Conservation (phyloP, 2,888 invertebrate genomes). For the Dryomyza anilis region DNA sequence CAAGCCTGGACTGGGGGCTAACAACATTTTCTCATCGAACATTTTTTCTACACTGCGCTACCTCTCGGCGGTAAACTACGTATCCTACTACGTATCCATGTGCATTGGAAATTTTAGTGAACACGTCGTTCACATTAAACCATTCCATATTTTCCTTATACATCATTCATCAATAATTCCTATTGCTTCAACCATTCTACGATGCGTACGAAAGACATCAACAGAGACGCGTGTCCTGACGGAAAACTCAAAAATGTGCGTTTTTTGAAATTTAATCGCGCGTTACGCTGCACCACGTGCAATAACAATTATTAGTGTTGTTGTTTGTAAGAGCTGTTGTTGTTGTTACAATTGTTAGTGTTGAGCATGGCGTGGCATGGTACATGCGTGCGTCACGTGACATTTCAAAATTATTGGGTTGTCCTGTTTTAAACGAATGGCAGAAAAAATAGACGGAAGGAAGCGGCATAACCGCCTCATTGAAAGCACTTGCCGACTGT, state of each 20-base stretch:
- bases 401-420: neutral
- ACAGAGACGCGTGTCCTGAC: neutral
- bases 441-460: too few relatives aligned
- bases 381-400: constrained; percentile 20
- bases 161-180: too few relatives aligned
- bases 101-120: too few relatives aligned
- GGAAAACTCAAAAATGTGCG: neutral
- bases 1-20: too few relatives aligned
- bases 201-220: neutral
- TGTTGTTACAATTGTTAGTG: neutral
- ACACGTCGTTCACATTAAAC: neutral
- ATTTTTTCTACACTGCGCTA: too few relatives aligned
- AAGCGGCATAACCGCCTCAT: neutral
- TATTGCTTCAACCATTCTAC: neutral
- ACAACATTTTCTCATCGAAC: too few relatives aligned
- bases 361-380: neutral
- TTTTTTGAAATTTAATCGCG: constrained; percentile 22
- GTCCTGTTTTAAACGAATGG: neutral
- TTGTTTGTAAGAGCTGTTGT: neutral
- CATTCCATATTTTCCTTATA: neutral
- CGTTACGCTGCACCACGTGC: constrained; percentile 16
- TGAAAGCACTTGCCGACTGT: constrained; percentile 1
- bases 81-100: too few relatives aligned
- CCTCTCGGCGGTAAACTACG: too few relatives aligned
- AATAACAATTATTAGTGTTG: constrained; percentile 19